Base-by-base conservation (phyloP, 2,888 invertebrate species). In the Aleiodes alternator region DNA sequence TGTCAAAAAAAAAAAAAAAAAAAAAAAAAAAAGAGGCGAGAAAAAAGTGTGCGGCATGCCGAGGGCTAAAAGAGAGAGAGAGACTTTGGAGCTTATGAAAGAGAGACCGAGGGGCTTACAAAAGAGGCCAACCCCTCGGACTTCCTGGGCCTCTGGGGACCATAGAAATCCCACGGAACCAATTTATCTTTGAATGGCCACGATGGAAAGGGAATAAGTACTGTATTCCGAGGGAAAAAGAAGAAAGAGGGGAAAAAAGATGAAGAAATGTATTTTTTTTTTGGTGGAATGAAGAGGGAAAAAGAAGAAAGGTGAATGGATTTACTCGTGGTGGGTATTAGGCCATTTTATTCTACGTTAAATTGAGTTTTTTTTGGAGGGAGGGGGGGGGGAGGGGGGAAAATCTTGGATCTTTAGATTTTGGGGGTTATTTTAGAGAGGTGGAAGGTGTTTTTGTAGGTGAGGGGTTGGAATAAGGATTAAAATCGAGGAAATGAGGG, bases 181-280 rank as follows among this genome's bases (percentile, higher is more conserved):
- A 87, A 86, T 87, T 87, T 88, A 87, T 87, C 87, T 86, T 83
- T 83, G 84, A 84, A 82, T 84, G 82, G 79, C 75, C 34, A 76
- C 78, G 23, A 79, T 78, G 72, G 69, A 76, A 76, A 69, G 38
- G 50, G 23, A 66, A 23, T 1, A 31, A 59, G 16, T 34, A 38
- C 31, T 66, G n/a, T 64, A 56, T 68, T 55, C 55, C 29, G 55
- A 61, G 59, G 31, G 64, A 31, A 76, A 59, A 53, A 51, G 59
- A 23, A 61, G 16, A 12, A 14, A 16, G 9, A 29, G 34, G 3
- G 50, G 38, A 50, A n/a, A 12, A n/a, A 5, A 8, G 50, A 48
- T 34, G 31, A 23, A 61, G 43, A 61, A 16, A 69, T 69, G 53
- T 34, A 43, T 43, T 43, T 43, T 38, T 38, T 38, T 43, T 7